Evolutionary conservation across 2,888 invertebrate species (phyloP).

Genomic region (Limenitis camilla): DNA sequence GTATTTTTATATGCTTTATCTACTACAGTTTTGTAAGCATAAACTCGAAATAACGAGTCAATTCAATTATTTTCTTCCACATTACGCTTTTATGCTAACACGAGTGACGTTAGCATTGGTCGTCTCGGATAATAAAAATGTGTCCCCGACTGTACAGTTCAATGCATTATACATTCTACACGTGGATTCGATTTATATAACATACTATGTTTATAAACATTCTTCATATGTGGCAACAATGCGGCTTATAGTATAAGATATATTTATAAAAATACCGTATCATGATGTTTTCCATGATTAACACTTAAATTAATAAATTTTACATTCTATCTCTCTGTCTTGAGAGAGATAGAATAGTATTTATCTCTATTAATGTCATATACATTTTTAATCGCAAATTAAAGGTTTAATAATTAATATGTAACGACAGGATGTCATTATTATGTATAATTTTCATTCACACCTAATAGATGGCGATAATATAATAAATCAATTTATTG

Average conservation of each 20-base stretch:
- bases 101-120: conserved; percentile 8
- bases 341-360: too few relatives aligned
- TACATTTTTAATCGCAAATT: too few relatives aligned
- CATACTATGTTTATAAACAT: background rate
- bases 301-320: too few relatives aligned
- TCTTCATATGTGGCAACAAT: background rate
- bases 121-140: conserved; percentile 14
- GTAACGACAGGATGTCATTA: too few relatives aligned
- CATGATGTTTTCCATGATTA: too few relatives aligned
- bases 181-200: conserved; percentile 1
- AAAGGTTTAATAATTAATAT: too few relatives aligned
- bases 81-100: conserved; percentile 16
- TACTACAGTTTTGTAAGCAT: conserved; percentile 4
- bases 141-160: conserved; percentile 11
- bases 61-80: conserved; percentile 20
- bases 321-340: too few relatives aligned
- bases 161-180: conserved; percentile 7
- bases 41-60: conserved; percentile 4
- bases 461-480: too few relatives aligned
- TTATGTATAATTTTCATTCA: too few relatives aligned
- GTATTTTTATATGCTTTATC: background rate
- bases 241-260: background rate
- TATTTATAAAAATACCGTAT: background rate
- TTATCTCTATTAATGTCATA: too few relatives aligned
- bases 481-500: too few relatives aligned